A percentile compares a stretch with the other conserved stretches of the same genome.
Evolutionary conservation across 2,797 vertebrate genomes (phyloP).

Genomic region (Gambusia yucatana): DNA sequence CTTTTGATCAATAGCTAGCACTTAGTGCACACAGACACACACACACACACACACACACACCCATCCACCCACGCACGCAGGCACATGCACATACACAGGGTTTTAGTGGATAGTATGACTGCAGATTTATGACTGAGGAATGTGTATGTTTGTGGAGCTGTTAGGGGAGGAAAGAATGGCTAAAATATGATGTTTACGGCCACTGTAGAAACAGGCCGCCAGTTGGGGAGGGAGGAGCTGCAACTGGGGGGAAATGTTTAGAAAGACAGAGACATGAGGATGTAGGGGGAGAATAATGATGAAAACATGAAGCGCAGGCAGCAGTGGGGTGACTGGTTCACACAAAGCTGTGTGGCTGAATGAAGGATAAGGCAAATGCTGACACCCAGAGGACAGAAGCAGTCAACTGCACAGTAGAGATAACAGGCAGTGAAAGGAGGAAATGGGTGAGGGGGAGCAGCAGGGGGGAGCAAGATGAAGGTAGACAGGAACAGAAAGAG

Average conservation of each 20-base stretch:
- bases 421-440: constrained; percentile 58
- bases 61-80: background rate
- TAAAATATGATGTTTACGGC: constrained; percentile 48
- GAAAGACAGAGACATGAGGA: constrained; percentile 41
- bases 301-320: constrained; percentile 60
- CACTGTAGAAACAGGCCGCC: constrained; percentile 35
- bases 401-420: constrained; percentile 78
- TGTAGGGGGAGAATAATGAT: constrained; percentile 34
- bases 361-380: constrained; percentile 82
- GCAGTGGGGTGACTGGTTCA: constrained; percentile 45
- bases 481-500: constrained; percentile 52
- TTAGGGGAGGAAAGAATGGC: constrained; percentile 1
- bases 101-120: constrained; percentile 42
- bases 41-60: background rate
- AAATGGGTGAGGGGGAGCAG: background rate
- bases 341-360: constrained; percentile 51
- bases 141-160: constrained; percentile 5
- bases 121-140: constrained; percentile 50
- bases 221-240: background rate
- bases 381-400: constrained; percentile 85
- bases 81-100: constrained; percentile 1
- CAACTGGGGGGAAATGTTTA: constrained; percentile 16
- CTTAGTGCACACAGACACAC: constrained; percentile 11
- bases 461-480: constrained; percentile 24
- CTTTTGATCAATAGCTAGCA: constrained; percentile 54